Percentiles rank a stretch among this genome's conserved stretches.
These are phyloP conservation scores for Sinopyrophorus schimmeli DNA, from an alignment of 2,888 invertebrate species.

Conservation along the genomic window DNA sequence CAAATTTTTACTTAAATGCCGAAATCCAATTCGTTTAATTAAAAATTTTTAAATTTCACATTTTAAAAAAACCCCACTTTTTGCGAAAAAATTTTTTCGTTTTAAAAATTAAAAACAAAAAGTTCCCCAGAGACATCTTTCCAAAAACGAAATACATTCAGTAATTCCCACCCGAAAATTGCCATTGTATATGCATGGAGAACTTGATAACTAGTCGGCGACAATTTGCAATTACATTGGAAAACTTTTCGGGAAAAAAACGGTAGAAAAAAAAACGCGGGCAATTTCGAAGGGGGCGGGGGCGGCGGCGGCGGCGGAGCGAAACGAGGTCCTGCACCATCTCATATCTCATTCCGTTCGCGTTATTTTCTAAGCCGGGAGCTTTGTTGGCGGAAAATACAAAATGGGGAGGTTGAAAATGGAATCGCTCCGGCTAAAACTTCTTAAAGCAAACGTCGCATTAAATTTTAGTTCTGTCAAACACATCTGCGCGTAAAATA, in stretches of 20 bases:
- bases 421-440: conserved; percentile 42
- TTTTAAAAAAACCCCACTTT: too few species aligned
- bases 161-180: conserved; percentile 1
- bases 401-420: conserved; percentile 41
- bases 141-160: too few species aligned
- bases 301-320: conserved; percentile 13
- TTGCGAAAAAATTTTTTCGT: too few species aligned
- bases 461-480: conserved; percentile 49
- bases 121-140: too few species aligned
- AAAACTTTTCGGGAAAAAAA: too few species aligned
- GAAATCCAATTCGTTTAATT: too few species aligned
- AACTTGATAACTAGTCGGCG: conserved; percentile 6
- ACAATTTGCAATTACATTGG: conserved; percentile 1
- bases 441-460: conserved; percentile 40
- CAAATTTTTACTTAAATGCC: too few species aligned
- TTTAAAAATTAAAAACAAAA: too few species aligned
- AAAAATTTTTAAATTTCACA: too few species aligned
- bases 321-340: conserved; percentile 16
- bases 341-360: conserved; percentile 42
- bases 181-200: not conserved
- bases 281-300: too few species aligned
- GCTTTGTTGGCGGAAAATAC: conserved; percentile 43
- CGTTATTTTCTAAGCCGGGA: conserved; percentile 44
- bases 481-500: conserved; percentile 48
- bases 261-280: too few species aligned